Conservation (phyloP, 1,140 invertebrate species). For the Propsilocerus akamusi region DNA sequence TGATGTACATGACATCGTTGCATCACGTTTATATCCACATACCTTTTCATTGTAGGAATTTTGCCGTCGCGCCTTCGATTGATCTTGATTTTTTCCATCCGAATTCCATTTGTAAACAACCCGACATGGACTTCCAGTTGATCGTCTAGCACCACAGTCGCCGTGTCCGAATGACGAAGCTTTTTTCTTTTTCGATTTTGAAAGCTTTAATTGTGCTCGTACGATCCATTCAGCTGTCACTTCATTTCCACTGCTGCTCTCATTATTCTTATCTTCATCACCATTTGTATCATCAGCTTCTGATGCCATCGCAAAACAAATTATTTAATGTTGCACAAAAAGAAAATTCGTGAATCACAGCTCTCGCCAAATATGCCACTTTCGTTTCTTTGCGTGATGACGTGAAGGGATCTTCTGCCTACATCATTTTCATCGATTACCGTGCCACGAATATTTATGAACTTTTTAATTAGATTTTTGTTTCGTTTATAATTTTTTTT, state of each 20-base stretch:
- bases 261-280: neutral
- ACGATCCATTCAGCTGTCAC: conserved; percentile 24
- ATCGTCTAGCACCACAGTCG: conserved; percentile 13
- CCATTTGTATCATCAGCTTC: neutral
- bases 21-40: no score
- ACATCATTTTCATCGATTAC: no score
- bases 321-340: no score
- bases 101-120: conserved; percentile 17
- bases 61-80: conserved; percentile 19
- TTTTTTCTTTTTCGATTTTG: conserved; percentile 16
- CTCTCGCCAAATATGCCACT: no score
- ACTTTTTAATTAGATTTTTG: no score
- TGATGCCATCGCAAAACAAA: neutral
- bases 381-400: no score
- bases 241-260: conserved; percentile 8
- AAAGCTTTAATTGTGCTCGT: conserved; percentile 21
- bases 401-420: no score
- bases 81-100: conserved; percentile 10
- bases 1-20: no score
- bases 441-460: no score
- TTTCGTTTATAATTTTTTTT: no score
- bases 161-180: conserved; percentile 6
- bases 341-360: no score
- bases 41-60: no score
- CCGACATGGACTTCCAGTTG: conserved; percentile 16